Evolutionary conservation across 2,797 vertebrate genomes (phyloP), one percentile per base, ranked within the genome.

Genomic region (Coranthus polyacanthus): DNA sequence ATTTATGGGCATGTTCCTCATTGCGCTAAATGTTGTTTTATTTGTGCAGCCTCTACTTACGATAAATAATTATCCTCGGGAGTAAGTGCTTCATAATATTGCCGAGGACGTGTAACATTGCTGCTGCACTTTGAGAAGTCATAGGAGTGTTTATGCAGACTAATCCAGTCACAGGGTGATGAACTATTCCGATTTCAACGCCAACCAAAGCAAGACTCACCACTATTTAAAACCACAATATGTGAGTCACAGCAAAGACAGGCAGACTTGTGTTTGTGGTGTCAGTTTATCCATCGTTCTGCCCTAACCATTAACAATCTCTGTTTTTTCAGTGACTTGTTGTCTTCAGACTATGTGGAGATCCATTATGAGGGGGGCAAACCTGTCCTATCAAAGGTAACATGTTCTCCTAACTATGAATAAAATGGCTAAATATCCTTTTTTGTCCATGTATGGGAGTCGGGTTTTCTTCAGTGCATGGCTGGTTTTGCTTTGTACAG

Each of bases 311-410:
- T 34, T 29, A 32, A 1, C 43, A 36, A 38, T 68, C 41, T 86
- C 47, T 83, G 50, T 65, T 56, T 83, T 79, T 92, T 79, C 93
- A 99, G 98, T 94, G 96, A 96, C 80, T 92, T 99, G 84, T 90
- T 99, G 85, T 98, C 97, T 68, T 98, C 96, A 43, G 95, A 96
- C 89, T 99, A 99, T 75, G 94, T 97, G 77, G 98, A 99, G 90
- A 99, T 99, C 91, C 93, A 98, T 89, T 98, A 96, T 63, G 95
- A 98, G 81, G 93, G 95, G 15, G 96, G 94, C 52, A 97, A 96
- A 71, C 94, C 94, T 1, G 92, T 96, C 53, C 84, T 92, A 64
- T 96, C 95, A 52, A 98, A 99, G 98, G 98, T 99, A 97, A 89
- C 0, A 6, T 50, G 32, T 43, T 18, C 18, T 49, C 6, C 8